Evolutionary conservation across 2,797 vertebrate species (phyloP), one percentile per base, ranked within the genome.

Genomic region (Botia kubotai): DNA sequence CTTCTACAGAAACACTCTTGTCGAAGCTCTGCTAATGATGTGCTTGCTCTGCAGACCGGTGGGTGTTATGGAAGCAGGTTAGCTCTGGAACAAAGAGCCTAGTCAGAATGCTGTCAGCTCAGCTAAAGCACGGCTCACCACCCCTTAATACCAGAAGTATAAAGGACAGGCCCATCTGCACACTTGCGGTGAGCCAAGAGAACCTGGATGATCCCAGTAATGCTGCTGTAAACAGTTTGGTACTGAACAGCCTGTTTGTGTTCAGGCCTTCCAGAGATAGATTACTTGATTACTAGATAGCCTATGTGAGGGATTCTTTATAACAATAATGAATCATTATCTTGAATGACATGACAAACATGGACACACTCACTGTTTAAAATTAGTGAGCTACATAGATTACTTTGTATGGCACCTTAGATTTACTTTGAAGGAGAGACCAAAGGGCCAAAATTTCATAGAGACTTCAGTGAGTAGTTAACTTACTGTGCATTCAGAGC

Each of bases 101-200:
- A 85, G 83, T 90, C 83, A 86, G 77, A 62, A 86, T 79, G 84
- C 88, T 89, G 94, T 94, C 95, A 92, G 89, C 82, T 90, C 88
- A 68, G 79, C 90, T 95, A 91, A 90, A 86, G 75, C 90, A 90
- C 19, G 92, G 90, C 87, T 94, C 90, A 87, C 67, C 87, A 88
- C 88, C 86, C 87, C 90, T 87, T 89, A 92, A 93, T 87, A 92
- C 88, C 10, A 55, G 73, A 77, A 50, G 33, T 60, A 66, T 87
- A 73, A 80, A 79, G 69, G 85, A 84, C 48, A 48, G 52, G 11
- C 46, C 69, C 80, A 80, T 87, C 81, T 90, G 85, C 86, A 85
- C 57, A 62, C 60, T 52, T 57, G 43, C 80, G 66, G 79, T 33
- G 29, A 79, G 85, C 85, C 76, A 82, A 76, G 19, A 86, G 75